A percentile compares a stretch with the other conserved stretches of the same genome.
phyloP scores from a whole-genome alignment of 1,140 invertebrate species.

The Drosophila bocqueti region DNA sequence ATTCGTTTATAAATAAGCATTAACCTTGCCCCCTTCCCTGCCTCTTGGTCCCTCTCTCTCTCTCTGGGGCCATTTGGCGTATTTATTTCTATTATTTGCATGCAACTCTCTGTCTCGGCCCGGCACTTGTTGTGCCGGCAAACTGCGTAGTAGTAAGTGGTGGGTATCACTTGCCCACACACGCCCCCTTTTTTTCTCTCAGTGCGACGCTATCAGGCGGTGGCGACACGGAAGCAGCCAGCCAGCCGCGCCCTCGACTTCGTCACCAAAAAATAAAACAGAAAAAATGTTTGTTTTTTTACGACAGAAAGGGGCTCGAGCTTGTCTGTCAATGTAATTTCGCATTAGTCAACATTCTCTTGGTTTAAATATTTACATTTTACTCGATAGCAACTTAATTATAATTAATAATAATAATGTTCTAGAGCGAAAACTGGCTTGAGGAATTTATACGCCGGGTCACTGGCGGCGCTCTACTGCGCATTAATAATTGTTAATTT shows the following conservation, averaged over 20 bases:
- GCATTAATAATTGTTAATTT: slow-evolving; percentile 12
- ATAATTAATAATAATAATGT: slow-evolving; percentile 4
- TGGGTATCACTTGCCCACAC: slow-evolving; percentile 20
- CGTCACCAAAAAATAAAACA: slow-evolving; percentile 4
- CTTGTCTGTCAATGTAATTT: slow-evolving; percentile 5
- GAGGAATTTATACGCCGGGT: slow-evolving; percentile 6
- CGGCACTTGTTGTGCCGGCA: slow-evolving; percentile 36
- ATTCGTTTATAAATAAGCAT: slow-evolving; percentile 77
- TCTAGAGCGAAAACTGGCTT: slow-evolving; percentile 11
- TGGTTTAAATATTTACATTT: slow-evolving; percentile 1
- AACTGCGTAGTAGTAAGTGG: slow-evolving; percentile 50
- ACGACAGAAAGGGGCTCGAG: slow-evolving; percentile 9
- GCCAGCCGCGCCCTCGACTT: slow-evolving; percentile 45
- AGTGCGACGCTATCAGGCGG: slow-evolving; percentile 19
- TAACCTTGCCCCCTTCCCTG: slow-evolving; percentile 60
- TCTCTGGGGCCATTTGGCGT: slow-evolving; percentile 30
- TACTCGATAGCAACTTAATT: not conserved
- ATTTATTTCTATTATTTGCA: slow-evolving; percentile 53
- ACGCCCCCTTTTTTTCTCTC: slow-evolving; percentile 49
- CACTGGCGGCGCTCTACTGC: slow-evolving; percentile 4
- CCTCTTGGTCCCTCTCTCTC: not conserved
- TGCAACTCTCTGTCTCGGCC: slow-evolving; percentile 42
- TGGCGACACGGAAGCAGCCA: slow-evolving; percentile 65
- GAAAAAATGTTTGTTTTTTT: slow-evolving; percentile 7
- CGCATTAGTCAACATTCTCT: slow-evolving; percentile 11